Percentiles rank a stretch among this genome's conserved stretches.
Evolutionary conservation across 1,140 invertebrate species (phyloP).

Genomic region (Oryctes rhinoceros): DNA sequence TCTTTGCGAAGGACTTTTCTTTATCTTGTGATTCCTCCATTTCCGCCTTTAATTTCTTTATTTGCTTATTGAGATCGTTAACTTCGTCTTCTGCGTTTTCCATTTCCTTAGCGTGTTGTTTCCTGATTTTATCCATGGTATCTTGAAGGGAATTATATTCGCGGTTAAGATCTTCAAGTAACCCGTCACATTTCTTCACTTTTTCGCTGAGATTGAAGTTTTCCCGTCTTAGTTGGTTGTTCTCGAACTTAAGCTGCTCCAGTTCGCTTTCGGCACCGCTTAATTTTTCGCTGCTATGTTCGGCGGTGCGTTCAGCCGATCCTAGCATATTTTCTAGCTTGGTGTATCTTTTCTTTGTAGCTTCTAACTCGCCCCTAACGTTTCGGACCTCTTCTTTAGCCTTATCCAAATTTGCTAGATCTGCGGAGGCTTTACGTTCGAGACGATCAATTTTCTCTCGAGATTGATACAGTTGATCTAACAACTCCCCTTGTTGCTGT

Average conservation of each 20-base stretch:
- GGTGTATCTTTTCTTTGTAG: not conserved
- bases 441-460: not conserved
- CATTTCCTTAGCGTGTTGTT: not conserved
- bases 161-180: not conserved
- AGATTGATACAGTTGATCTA: constrained; percentile 30
- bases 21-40: not conserved
- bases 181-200: not conserved
- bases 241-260: not conserved
- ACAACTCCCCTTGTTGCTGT: constrained; percentile 35
- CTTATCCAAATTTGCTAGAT: not conserved
- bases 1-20: not conserved
- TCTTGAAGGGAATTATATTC: not conserved
- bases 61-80: constrained; percentile 18
- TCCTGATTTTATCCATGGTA: not conserved
- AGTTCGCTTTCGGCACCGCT: not conserved
- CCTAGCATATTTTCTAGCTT: not conserved
- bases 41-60: not conserved
- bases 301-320: not conserved
- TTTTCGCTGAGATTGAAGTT: constrained; percentile 1
- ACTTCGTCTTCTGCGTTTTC: constrained; percentile 13
- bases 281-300: not conserved
- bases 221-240: constrained; percentile 1
- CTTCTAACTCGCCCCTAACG: not conserved
- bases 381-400: not conserved
- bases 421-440: not conserved